Evolutionary conservation across 2,113 vertebrate species (phyloP), one percentile per base, ranked within the genome.

Genomic region (Pachyramphus minor): DNA sequence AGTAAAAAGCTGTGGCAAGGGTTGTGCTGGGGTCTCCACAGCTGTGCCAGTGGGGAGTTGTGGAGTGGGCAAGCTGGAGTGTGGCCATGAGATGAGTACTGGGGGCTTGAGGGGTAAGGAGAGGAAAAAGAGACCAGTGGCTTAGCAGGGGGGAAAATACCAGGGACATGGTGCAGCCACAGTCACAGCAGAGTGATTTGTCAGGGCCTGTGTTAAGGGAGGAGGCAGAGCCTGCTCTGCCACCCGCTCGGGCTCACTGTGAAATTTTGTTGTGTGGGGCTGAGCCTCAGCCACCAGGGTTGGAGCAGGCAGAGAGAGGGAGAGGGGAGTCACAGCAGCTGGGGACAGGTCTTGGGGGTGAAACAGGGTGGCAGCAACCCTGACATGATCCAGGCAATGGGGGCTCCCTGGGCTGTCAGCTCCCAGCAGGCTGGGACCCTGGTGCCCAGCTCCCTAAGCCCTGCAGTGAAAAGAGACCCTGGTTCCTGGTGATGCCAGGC

Each of bases 161-260:
- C 75, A 67, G 50, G 81, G 55, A 9, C 2, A 0, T 39, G 64
- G 60, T 72, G 60, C 64, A 76, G 89, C 41, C 28, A 11, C 12
- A 4, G 2, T 68, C 2, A 4, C 33, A 8, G 74, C 53, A 64
- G 22, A 25, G 6, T 0, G 28, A 50, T 77, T 63, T 71, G 78
- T 58, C 67, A 44, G 78, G 76, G 84, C 52, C 80, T 63, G 76
- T 49, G 76, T 35, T 42, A 14, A 30, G 62, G 62, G 19, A 84
- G 75, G 85, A 68, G 66, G 52, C 93, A 85, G 47, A 75, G 44
- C 42, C 0, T 0, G 33, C 72, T 20, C 63, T 28, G 73, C 64
- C 4, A 5, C 24, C 69, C 0, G 0, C 74, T 76, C 1, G 2
- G 17, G 59, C 24, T 76, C 1, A 0, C 30, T 1, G 2, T 53